Conservation (phyloP, 2,797 vertebrate genomes). For the Pelochelys cantorii region DNA sequence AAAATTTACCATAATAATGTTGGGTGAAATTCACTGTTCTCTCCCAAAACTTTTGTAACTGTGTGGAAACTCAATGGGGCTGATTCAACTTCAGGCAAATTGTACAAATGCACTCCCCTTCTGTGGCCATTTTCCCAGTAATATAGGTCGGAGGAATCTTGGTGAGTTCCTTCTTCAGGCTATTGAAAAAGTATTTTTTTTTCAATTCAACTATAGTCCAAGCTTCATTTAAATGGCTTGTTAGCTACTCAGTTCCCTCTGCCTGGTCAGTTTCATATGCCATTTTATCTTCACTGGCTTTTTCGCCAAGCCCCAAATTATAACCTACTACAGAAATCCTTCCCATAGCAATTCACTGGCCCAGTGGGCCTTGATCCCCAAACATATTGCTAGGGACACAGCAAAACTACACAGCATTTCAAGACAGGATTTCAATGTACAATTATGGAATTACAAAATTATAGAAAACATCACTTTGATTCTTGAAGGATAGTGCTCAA, state of each 20-base stretch:
- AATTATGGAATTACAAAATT: background rate
- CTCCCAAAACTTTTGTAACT: background rate
- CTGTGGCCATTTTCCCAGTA: background rate
- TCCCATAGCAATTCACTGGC: background rate
- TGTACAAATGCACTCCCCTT: background rate
- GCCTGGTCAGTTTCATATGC: background rate
- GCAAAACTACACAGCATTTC: background rate
- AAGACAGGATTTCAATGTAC: background rate
- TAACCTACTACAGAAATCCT: background rate
- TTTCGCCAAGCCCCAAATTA: background rate
- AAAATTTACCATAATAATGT: background rate
- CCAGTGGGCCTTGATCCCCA: background rate
- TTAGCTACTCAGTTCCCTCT: background rate
- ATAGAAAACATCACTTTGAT: background rate
- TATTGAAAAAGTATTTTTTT: background rate
- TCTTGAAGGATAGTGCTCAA: background rate
- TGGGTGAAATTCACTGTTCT: background rate
- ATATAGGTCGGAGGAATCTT: background rate
- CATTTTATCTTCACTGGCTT: background rate
- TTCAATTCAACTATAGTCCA: accelerated
- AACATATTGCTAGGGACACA: background rate
- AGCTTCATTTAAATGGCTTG: too few relatives aligned
- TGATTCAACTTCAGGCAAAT: background rate
- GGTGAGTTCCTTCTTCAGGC: background rate
- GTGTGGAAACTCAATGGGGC: background rate